phyloP scores from a whole-genome alignment of 2,113 vertebrate genomes.

The Hemiscyllium ocellatum region DNA sequence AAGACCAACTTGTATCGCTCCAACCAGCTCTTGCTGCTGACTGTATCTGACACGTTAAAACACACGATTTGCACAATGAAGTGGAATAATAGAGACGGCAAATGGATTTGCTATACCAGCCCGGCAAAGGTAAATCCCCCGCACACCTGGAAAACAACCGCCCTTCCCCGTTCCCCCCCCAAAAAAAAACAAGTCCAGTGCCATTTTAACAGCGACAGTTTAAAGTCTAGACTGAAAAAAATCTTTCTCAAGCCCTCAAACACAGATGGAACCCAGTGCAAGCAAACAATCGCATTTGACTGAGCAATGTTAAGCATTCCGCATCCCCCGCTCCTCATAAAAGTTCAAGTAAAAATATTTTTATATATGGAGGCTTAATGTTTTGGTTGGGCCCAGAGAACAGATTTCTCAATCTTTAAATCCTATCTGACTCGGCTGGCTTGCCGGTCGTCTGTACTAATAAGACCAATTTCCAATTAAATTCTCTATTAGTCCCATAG shows the following conservation, averaged over 20 bases:
- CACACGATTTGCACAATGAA: background rate
- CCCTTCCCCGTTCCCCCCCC: no score
- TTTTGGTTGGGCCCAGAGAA: background rate
- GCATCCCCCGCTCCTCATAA: background rate
- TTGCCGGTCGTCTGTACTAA: background rate
- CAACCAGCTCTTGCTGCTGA: background rate
- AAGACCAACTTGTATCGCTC: no score
- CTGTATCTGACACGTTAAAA: background rate
- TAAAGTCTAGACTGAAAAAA: background rate
- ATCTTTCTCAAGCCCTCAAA: background rate
- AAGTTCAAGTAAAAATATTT: background rate
- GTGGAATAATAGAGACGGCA: background rate
- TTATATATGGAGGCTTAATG: background rate
- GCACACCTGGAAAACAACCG: background rate
- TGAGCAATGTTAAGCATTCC: background rate
- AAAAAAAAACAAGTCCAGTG: background rate
- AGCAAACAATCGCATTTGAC: background rate
- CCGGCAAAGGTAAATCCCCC: background rate
- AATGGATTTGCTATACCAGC: no score
- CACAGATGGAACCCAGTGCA: background rate
- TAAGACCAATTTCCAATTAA: background rate
- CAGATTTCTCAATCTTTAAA: background rate
- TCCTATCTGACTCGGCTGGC: no score
- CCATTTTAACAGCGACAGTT: background rate
- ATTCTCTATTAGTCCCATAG: background rate